These are phyloP conservation scores for Drosophila lutescens DNA, from an alignment of 2,888 invertebrate genomes.

Conservation along the genomic window DNA sequence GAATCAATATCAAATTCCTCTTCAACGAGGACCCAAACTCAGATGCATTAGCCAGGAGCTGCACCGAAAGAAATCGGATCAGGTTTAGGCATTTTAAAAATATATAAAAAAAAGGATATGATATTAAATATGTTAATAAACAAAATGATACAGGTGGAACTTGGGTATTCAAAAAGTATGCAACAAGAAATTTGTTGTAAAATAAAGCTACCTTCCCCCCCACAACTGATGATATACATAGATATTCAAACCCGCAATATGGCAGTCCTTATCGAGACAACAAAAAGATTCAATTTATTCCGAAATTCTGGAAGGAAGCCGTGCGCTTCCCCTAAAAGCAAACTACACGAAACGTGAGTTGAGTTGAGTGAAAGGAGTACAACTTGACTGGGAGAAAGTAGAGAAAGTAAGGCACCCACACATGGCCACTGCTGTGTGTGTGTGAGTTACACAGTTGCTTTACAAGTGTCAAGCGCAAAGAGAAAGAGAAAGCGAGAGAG, in stretches of 20 bases:
- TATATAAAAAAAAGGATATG: too few relatives aligned
- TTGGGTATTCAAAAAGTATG: too few relatives aligned
- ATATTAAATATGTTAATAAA: too few relatives aligned
- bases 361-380: slow-evolving; percentile 4
- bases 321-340: not conserved
- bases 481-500: not conserved
- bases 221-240: too few relatives aligned
- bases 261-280: not conserved
- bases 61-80: slow-evolving; percentile 2
- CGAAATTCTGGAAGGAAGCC: not conserved
- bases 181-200: too few relatives aligned
- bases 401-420: slow-evolving; percentile 1
- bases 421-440: not conserved
- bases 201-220: too few relatives aligned
- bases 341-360: slow-evolving; percentile 2
- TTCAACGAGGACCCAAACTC: not conserved
- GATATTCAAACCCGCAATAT: not conserved
- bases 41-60: slow-evolving; percentile 8
- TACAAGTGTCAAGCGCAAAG: slow-evolving; percentile 67
- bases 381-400: slow-evolving; percentile 1
- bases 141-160: too few relatives aligned
- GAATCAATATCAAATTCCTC: slow-evolving; percentile 25
- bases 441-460: slow-evolving; percentile 46
- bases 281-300: slow-evolving; percentile 3
- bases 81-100: too few relatives aligned